These are phyloP conservation scores for Sycobia sp. DNA, from an alignment of 1,140 invertebrate species.

Conservation along the genomic window DNA sequence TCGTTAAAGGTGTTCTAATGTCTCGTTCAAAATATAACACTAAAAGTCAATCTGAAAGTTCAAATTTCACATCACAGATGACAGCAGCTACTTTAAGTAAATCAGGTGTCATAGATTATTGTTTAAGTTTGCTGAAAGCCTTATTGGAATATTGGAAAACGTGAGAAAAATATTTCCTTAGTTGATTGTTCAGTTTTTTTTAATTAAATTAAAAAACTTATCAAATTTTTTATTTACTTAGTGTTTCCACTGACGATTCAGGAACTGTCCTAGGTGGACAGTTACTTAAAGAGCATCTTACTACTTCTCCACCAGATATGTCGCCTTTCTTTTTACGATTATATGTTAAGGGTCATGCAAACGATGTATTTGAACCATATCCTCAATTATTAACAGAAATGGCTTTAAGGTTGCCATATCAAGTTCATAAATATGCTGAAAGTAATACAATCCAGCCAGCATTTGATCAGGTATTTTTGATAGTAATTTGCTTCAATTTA, in stretches of 20 bases:
- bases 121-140: conserved; percentile 78
- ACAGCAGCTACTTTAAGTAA: conserved; percentile 79
- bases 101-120: conserved; percentile 81
- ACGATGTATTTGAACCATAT: conserved; percentile 93
- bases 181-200: not conserved
- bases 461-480: conserved; percentile 62
- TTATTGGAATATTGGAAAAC: conserved; percentile 84
- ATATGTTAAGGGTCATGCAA: conserved; percentile 88
- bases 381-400: conserved; percentile 93
- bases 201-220: not conserved
- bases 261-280: conserved; percentile 61
- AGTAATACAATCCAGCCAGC: conserved; percentile 61
- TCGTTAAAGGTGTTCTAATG: conserved; percentile 72
- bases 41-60: conserved; percentile 67
- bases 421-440: conserved; percentile 81
- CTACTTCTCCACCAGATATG: conserved; percentile 87
- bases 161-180: conserved; percentile 44
- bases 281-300: conserved; percentile 81
- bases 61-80: conserved; percentile 73
- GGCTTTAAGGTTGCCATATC: conserved; percentile 90
- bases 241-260: conserved; percentile 61
- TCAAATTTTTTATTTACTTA: conserved; percentile 35
- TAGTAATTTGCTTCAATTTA: not conserved
- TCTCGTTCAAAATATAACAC: conserved; percentile 73
- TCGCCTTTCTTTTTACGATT: conserved; percentile 93